Conservation (phyloP, 2,113 vertebrate genomes). For the Cettia cetti region DNA sequence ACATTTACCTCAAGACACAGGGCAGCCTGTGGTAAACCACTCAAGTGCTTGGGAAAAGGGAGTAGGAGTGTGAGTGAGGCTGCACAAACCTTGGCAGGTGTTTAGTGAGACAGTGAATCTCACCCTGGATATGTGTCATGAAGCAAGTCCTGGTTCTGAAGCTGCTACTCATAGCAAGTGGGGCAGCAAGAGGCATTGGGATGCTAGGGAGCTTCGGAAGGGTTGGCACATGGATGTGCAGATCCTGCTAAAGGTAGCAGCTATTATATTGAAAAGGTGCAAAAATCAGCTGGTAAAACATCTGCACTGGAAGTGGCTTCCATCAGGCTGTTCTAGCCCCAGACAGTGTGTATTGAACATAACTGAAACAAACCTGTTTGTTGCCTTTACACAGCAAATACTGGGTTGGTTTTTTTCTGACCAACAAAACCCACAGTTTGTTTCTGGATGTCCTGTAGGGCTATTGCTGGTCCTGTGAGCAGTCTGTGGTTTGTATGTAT, state of each 20-base stretch:
- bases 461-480: neutral
- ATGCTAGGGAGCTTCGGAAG: neutral
- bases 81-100: neutral
- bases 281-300: neutral
- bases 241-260: neutral
- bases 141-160: neutral
- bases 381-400: neutral
- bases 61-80: neutral
- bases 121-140: neutral
- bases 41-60: neutral
- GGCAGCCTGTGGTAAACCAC: neutral
- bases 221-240: neutral
- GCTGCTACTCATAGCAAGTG: neutral
- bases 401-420: neutral
- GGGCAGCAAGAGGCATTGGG: neutral
- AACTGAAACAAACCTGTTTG: neutral
- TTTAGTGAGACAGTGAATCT: neutral
- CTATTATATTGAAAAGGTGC: neutral
- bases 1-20: conserved; percentile 22
- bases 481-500: neutral
- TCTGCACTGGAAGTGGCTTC: neutral
- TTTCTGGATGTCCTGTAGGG: neutral
- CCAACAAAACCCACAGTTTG: neutral
- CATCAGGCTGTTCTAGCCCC: neutral
- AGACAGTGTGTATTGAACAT: neutral